Evolutionary conservation across 1,140 invertebrate genomes (phyloP), one percentile per base, ranked within the genome.

Genomic region (Conus betulinus): DNA sequence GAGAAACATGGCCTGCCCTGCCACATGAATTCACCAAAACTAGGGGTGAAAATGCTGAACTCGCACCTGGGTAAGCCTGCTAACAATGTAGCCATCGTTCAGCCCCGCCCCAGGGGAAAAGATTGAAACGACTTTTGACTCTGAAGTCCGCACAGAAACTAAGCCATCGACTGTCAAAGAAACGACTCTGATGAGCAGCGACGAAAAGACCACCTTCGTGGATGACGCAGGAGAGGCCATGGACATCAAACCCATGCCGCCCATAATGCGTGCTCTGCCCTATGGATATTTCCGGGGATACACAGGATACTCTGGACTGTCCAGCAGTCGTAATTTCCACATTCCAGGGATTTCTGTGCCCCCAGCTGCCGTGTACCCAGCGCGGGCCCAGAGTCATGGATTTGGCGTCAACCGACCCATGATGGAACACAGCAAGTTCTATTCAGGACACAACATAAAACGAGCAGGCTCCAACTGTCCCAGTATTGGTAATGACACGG

Each of bases 211-310:
- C 51, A 93, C 93, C 15, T 94, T 95, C 88, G 92, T 93, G 25
- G 97, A 97, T 55, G 97, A 97, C 83, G 97, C 97, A 91, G 97
- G 98, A 87, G 97, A 98, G 92, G 96, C 97, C 0, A 96, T 97
- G 91, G 97, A 97, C 92, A 97, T 98, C n/a, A 97, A 98, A 94
- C 98, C 98, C 0, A 99, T 99, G 98, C 97, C 98, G 90, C 98
- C 98, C 0, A 95, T 99, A 74, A 95, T 98, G 23, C 95, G 93
- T 57, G 92, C 93, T 15, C 90, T 94, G 91, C 93, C 93, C 20
- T 94, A 94, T 90, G 92, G 91, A 76, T 94, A 93, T 88, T 92
- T 93, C 88, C 91, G 93, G 67, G 92, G 92, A 27, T 94, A 92
- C 84, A 89, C 93, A 6, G 92, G 91, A 11, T 92, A 91, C 86